Evolutionary conservation across 2,113 vertebrate species (phyloP).

Genomic region (Ophiodon elongatus): DNA sequence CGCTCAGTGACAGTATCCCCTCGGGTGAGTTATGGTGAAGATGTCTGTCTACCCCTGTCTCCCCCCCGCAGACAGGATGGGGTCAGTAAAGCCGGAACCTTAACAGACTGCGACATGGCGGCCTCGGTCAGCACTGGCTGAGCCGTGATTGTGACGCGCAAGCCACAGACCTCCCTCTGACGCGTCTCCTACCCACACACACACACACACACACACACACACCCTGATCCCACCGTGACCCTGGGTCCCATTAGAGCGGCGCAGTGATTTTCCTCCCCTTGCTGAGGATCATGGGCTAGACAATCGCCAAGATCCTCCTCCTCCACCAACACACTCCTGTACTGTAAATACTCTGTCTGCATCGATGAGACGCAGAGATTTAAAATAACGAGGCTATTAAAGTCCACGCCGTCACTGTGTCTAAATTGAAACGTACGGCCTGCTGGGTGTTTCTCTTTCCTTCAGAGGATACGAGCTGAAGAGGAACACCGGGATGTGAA

Average conservation of each 20-base stretch:
- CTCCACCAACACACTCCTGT: neutral
- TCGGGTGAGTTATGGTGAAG: constrained; percentile 15
- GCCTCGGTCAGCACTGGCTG: constrained; percentile 55
- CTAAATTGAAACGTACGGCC: constrained; percentile 24
- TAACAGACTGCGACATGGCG: constrained; percentile 62
- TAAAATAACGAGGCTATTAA: neutral
- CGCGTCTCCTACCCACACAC: constrained; percentile 52
- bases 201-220: neutral
- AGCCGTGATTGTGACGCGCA: constrained; percentile 23
- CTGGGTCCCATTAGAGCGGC: constrained; percentile 31
- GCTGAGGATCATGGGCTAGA: constrained; percentile 50
- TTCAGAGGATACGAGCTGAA: neutral
- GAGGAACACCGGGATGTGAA: neutral
- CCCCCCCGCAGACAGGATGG: constrained; percentile 30
- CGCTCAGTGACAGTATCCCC: constrained; percentile 27
- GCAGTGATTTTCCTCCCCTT: constrained; percentile 32
- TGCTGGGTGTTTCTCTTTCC: neutral
- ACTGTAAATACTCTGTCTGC: neutral
- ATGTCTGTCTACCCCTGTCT: neutral
- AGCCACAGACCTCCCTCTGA: constrained; percentile 48
- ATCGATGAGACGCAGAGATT: neutral
- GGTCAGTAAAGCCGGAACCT: constrained; percentile 46
- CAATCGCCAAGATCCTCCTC: constrained; percentile 40
- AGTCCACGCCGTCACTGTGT: neutral
- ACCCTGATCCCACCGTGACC: constrained; percentile 44